Base-by-base conservation (phyloP, 1,140 invertebrate genomes). In the Drosophila sucinea region DNA sequence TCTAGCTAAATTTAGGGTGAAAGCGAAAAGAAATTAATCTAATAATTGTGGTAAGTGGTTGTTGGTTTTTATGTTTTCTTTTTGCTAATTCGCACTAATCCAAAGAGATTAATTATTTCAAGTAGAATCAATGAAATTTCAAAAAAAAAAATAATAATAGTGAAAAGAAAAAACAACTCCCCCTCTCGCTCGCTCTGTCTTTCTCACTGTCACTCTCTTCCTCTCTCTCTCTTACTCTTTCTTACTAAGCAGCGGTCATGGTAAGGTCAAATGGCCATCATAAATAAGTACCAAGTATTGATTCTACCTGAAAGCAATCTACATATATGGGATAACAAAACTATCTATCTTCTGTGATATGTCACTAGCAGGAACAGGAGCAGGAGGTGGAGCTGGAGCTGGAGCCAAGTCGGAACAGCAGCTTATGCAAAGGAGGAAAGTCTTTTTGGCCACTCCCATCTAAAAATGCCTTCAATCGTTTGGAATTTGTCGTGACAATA, bases 21-120 rank as follows among this genome's bases (percentile, higher is more conserved):
- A 69, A 63, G 58, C 58, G 67, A 30, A 27, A 73, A 61, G 78
- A 82, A 85, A 85, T 85, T 85, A 85, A 86, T 85, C 77, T 81
- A 87, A 85, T 85, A 85, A 85, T 85, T 85, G 83, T 69, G 76
- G 80, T 87, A 85, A 85, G 82, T 86, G 82, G 77, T 85, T 85
- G 81, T 84, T 72, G 65, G 69, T 54, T 54, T 67, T 76, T 60
- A 70, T 41, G 76, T 67, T 79, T 68, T 60, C 61, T 66, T 73
- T 78, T 71, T 60, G 60, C 73, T 65, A 77, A 60, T 77, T 70
- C 77, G 77, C 65, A 76, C 68, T 76, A 51, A 51, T 51, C 44
- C 68, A 76, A 76, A 66, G 41, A 76, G 73, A 75, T 75, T 75
- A 75, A 75, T 75, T 75, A 75, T 75, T 51, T 51, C 44, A 10